phyloP scores from a whole-genome alignment of 2,888 invertebrate genomes.

The Schrankia costaestrigalis region DNA sequence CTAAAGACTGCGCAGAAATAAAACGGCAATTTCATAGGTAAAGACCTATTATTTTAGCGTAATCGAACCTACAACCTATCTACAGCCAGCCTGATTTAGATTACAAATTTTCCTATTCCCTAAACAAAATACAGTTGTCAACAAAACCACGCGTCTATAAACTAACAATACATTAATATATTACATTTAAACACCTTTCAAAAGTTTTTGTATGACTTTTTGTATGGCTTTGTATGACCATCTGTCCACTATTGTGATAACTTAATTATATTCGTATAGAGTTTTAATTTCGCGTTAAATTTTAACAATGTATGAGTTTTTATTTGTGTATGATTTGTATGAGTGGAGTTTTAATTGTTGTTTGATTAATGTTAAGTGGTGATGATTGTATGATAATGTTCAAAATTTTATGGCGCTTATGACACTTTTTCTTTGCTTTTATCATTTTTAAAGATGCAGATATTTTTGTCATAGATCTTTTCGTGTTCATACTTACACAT shows the following conservation, averaged over 20 bases:
- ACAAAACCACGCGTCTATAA: conserved; percentile 6
- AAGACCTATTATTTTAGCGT: no score
- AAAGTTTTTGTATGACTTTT: conserved; percentile 7
- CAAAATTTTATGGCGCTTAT: no score
- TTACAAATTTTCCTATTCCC: background rate
- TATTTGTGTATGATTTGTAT: background rate
- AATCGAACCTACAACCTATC: no score
- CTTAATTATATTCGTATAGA: conserved; percentile 20
- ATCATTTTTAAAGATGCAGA: no score
- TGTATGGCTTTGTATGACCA: conserved; percentile 10
- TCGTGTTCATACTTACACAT: no score
- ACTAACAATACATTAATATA: conserved; percentile 16
- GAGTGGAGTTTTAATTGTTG: conserved; percentile 1
- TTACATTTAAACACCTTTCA: conserved; percentile 18
- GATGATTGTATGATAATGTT: no score
- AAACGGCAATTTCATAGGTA: no score
- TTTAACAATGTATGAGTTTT: conserved; percentile 17
- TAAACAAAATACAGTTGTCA: conserved; percentile 16
- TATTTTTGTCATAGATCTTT: no score
- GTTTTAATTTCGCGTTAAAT: conserved; percentile 33
- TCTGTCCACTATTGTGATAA: conserved; percentile 17
- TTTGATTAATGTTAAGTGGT: no score
- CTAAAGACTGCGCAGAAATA: no score
- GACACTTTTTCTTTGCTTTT: no score
- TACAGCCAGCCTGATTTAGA: background rate